Conservation (phyloP, 2,113 vertebrate genomes). For the Stomatorhinus ivindoensis region DNA sequence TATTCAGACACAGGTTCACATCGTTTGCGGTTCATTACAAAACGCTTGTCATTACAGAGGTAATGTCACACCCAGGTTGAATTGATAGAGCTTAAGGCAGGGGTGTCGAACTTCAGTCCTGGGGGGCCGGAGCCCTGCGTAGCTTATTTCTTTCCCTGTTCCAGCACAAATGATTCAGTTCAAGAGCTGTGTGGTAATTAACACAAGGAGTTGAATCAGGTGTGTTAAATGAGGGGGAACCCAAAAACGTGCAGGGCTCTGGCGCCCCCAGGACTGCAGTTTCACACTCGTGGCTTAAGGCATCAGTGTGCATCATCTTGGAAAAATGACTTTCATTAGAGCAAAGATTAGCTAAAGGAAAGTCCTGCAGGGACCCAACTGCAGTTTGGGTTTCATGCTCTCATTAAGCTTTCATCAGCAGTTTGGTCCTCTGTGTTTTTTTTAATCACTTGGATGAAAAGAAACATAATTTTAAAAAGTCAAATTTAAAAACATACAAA, state of each 20-base stretch:
- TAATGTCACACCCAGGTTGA: background rate
- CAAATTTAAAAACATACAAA: background rate
- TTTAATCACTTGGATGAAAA: background rate
- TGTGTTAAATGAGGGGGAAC: no score
- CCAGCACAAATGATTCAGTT: no score
- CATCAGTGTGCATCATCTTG: background rate
- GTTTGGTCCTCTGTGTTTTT: background rate
- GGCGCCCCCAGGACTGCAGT: no score
- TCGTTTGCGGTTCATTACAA: background rate
- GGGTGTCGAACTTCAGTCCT: no score
- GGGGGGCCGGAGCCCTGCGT: no score
- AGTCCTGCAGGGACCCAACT: background rate
- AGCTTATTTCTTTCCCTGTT: no score
- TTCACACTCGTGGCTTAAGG: background rate
- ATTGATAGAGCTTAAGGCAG: background rate
- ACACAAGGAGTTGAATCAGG: no score
- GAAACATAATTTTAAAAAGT: background rate
- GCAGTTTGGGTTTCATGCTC: background rate
- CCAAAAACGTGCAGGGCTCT: no score
- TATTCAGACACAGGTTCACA: constrained; percentile 16
- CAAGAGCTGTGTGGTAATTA: no score
- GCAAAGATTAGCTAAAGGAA: background rate
- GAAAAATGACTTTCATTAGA: background rate
- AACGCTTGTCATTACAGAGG: background rate
- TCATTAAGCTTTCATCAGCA: background rate